A percentile compares a stretch with the other conserved stretches of the same genome.
Evolutionary conservation across 1,140 invertebrate species (phyloP).

Genomic region (Pachypeltis micranthus): DNA sequence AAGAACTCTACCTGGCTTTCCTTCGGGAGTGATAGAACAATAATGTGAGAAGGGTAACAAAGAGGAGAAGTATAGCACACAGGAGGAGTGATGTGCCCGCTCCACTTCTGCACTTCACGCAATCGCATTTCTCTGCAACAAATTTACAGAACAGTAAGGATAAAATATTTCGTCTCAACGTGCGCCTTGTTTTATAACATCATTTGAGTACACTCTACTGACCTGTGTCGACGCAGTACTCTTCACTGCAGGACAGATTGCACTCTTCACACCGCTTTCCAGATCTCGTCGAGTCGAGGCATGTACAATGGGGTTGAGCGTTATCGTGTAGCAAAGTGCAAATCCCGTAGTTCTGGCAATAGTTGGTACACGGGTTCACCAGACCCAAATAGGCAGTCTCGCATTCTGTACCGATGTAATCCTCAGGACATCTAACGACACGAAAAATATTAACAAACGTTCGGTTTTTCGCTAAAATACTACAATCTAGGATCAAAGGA

Average conservation of each 20-base stretch:
- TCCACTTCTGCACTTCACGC: not conserved
- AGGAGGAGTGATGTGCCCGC: not conserved
- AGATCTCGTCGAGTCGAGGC: constrained; percentile 35
- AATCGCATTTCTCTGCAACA: not conserved
- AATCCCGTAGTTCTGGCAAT: constrained; percentile 7
- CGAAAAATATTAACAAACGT: too few species aligned
- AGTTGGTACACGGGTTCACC: not conserved
- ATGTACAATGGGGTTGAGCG: constrained; percentile 28
- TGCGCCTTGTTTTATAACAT: too few species aligned
- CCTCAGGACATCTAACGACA: constrained; percentile 34
- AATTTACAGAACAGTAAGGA: too few species aligned
- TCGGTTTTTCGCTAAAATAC: too few species aligned
- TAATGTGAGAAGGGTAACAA: not conserved
- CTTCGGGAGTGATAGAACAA: not conserved
- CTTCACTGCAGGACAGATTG: constrained; percentile 38
- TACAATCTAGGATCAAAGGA: too few species aligned
- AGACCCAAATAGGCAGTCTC: constrained; percentile 18
- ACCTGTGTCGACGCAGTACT: constrained; percentile 46
- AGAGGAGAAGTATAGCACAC: not conserved
- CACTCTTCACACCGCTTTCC: constrained; percentile 40
- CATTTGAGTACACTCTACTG: too few species aligned
- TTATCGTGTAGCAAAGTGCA: constrained; percentile 23
- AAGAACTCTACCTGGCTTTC: not conserved
- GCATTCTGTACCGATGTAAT: constrained; percentile 43
- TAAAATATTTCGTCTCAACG: too few species aligned